A percentile compares a stretch with the other conserved stretches of the same genome.
Conservation (phyloP, 2,797 vertebrate species). For the Pipistrellus kuhlii region DNA sequence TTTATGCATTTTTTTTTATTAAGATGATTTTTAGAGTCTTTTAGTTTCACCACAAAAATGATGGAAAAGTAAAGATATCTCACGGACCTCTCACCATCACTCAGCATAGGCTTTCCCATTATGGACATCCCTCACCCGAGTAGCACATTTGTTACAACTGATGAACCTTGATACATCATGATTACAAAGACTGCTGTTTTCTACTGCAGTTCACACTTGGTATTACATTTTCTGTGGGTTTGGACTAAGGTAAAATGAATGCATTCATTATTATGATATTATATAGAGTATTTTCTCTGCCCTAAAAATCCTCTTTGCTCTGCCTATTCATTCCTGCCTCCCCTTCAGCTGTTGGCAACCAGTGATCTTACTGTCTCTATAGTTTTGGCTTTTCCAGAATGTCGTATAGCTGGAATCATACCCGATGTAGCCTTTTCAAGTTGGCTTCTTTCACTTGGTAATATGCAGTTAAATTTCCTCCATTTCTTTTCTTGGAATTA, state of each 20-base stretch:
- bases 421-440: background rate
- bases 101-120: background rate
- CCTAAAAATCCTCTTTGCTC: background rate
- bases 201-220: no score
- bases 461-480: background rate
- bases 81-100: fast-evolving
- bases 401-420: background rate
- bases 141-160: background rate
- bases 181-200: background rate
- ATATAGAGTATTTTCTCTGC: background rate
- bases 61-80: background rate
- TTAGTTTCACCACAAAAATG: background rate
- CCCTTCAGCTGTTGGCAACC: background rate
- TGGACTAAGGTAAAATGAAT: background rate
- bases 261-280: background rate
- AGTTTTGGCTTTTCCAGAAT: background rate
- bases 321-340: background rate
- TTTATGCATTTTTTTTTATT: background rate
- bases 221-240: background rate
- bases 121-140: background rate
- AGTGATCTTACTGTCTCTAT: background rate
- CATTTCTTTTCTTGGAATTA: background rate
- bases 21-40: background rate
- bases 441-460: background rate
- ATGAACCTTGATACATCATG: background rate